A percentile compares a stretch with the other conserved stretches of the same genome.
phyloP scores from a whole-genome alignment of 1,140 invertebrate species.

The Ridgeia piscesae region DNA sequence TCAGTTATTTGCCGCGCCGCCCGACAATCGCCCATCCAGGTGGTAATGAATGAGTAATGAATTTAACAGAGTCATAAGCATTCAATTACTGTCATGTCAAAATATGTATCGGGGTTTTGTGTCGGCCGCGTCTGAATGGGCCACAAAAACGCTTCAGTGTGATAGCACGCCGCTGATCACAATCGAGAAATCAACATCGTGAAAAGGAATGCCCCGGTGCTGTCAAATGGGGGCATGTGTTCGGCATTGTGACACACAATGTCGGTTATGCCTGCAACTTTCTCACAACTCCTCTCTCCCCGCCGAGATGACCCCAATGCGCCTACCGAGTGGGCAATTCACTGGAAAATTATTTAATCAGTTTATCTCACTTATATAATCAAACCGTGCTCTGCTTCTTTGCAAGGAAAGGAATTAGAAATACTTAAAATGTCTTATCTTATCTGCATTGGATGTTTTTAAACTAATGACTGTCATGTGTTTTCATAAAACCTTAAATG shows the following conservation, averaged over 20 bases:
- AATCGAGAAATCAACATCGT: neutral
- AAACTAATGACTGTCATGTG: neutral
- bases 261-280: neutral
- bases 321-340: neutral
- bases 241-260: neutral
- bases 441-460: neutral
- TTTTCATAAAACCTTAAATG: neutral
- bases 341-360: neutral
- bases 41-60: constrained; percentile 6
- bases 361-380: neutral
- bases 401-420: neutral
- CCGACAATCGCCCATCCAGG: neutral
- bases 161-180: neutral
- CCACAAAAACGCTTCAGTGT: neutral
- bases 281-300: neutral
- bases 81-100: constrained; percentile 6
- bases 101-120: neutral
- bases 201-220: neutral
- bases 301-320: neutral
- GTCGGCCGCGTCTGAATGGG: neutral
- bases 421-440: neutral
- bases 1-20: neutral
- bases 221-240: neutral
- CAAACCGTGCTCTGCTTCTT: neutral
- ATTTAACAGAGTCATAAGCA: constrained; percentile 6